These are phyloP conservation scores for Achlya flavicornis DNA, from an alignment of 2,888 invertebrate species.

Conservation along the genomic window DNA sequence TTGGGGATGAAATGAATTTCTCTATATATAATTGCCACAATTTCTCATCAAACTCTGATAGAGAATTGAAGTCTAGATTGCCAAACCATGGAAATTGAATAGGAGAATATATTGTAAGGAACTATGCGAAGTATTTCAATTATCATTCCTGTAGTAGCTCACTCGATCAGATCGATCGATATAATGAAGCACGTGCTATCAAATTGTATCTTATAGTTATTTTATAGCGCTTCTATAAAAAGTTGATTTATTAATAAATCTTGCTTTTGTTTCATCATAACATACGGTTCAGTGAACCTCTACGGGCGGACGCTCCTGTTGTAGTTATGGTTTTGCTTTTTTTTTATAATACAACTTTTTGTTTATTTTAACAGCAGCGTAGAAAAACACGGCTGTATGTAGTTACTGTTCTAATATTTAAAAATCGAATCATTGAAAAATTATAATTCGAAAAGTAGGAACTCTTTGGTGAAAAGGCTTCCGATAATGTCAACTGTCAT, in stretches of 20 bases:
- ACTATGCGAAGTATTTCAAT: slow-evolving; percentile 1
- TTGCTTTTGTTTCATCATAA: neutral
- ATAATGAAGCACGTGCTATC: neutral
- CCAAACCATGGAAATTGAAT: too few relatives aligned
- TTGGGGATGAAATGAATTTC: too few relatives aligned
- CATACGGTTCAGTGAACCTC: slow-evolving; percentile 7
- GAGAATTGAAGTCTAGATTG: too few relatives aligned
- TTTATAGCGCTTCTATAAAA: neutral
- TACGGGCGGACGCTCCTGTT: neutral
- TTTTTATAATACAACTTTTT: neutral
- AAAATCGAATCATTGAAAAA: neutral
- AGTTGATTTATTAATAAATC: slow-evolving; percentile 11
- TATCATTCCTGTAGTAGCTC: neutral
- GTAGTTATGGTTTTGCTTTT: neutral
- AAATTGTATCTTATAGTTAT: neutral
- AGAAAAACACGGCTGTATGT: neutral
- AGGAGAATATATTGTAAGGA: neutral
- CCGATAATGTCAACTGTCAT: neutral
- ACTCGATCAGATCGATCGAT: neutral
- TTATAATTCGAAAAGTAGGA: neutral
- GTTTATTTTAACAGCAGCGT: neutral
- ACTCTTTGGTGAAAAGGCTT: neutral
- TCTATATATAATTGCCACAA: too few relatives aligned
- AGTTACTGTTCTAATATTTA: neutral
- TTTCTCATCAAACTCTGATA: too few relatives aligned